Evolutionary conservation across 2,797 vertebrate genomes (phyloP), one percentile per base, ranked within the genome.

Genomic region (Dendrocincla tyrannina): DNA sequence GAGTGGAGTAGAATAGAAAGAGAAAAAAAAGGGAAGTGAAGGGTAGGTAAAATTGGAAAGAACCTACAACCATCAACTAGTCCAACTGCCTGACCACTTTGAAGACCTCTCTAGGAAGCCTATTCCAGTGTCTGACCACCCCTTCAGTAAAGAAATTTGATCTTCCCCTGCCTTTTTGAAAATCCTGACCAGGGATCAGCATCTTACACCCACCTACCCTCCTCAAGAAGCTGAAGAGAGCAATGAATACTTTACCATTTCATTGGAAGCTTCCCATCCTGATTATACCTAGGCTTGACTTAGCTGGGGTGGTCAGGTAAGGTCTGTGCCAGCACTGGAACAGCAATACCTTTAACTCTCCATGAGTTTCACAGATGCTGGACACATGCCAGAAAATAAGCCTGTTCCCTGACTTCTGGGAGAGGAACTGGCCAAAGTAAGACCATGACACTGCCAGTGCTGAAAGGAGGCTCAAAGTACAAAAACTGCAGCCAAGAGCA

Each of bases 111-210:
- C 62, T 49, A 46, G 66, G 67, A 94, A 88, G 47, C 8, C 44
- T 15, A 32, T 63, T 82, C 9, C n/a, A 82, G 33, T 30, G 37
- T 35, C 33, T 84, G 46, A 66, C 7, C 3, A 77, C 8, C 6
- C 15, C 68, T 52, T 59, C 22, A 52, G n/a, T 5, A 75, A 33
- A 67, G 7, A 75, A 88, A 63, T 7, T 3, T 53, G 20, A 60
- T 68, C 30, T 14, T 76, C 2, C 15, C 11, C 18, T 13, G 23
- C 32, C 19, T 72, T 47, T 87, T 58, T 53, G 55, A 84, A 81
- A 0, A 4, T n/a, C 22, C 19, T 73, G 50, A 62, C 6, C 32
- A 76, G 11, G 13, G 11, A 50, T 47, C 0, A 3, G 32, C 9
- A 83, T 3, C 39, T 85, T n/a, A 32, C 28, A 33, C 9, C 14